Conservation (phyloP, 2,888 invertebrate species). For the Hypselothyrea guttata region DNA sequence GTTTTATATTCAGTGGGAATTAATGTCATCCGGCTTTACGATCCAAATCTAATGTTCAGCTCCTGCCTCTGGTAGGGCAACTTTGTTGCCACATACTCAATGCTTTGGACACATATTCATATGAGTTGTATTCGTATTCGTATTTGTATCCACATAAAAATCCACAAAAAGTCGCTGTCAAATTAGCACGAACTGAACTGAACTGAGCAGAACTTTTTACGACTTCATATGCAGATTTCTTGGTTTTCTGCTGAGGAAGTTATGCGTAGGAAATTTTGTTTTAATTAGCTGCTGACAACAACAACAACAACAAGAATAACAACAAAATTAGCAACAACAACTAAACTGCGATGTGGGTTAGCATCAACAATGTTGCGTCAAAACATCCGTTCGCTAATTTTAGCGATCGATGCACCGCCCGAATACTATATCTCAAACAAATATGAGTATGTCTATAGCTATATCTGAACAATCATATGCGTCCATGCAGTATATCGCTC, state of each 20-base stretch:
- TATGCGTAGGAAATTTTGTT: conserved; percentile 72
- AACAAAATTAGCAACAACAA: conserved; percentile 11
- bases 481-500: neutral
- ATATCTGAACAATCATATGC: conserved; percentile 1
- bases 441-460: conserved; percentile 2
- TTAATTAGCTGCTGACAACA: conserved; percentile 76
- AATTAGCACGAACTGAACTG: conserved; percentile 59
- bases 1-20: conserved; percentile 46
- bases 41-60: conserved; percentile 48
- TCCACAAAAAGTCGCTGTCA: conserved; percentile 40
- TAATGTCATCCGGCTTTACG: conserved; percentile 71
- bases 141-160: conserved; percentile 35
- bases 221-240: conserved; percentile 66
- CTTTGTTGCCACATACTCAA: conserved; percentile 52
- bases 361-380: conserved; percentile 64
- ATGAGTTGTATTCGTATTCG: too few relatives aligned
- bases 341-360: conserved; percentile 63
- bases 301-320: conserved; percentile 29
- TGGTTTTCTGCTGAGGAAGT: conserved; percentile 62
- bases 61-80: conserved; percentile 43
- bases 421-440: conserved; percentile 20
- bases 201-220: conserved; percentile 54
- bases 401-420: conserved; percentile 41
- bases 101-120: neutral
- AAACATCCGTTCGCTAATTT: conserved; percentile 69